A percentile compares a stretch with the other conserved stretches of the same genome.
Conservation (phyloP, 2,797 vertebrate species). For the Melanotaenia nigrans region DNA sequence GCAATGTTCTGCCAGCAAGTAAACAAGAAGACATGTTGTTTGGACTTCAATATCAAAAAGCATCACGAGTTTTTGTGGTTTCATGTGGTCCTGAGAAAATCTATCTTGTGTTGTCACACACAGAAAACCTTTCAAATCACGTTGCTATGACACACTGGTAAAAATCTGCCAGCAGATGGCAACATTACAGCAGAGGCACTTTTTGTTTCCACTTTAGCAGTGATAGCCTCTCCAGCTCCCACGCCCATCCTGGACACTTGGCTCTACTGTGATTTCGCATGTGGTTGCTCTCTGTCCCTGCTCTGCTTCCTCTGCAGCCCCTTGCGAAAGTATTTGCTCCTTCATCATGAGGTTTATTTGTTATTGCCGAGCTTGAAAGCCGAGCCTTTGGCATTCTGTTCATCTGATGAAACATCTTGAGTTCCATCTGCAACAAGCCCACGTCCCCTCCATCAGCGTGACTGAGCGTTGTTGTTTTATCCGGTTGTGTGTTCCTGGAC, state of each 20-base stretch:
- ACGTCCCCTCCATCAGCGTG: constrained; percentile 56
- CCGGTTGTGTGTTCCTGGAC: constrained; percentile 73
- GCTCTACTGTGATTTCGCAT: constrained; percentile 65
- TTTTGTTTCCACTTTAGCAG: constrained; percentile 38
- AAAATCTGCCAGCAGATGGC: constrained; percentile 79
- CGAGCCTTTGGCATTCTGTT: constrained; percentile 63
- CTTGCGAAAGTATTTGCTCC: constrained; percentile 60
- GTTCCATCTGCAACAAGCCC: constrained; percentile 53
- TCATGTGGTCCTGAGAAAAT: constrained; percentile 34
- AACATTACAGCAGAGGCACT: constrained; percentile 71
- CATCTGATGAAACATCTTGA: constrained; percentile 69
- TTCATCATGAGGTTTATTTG: constrained; percentile 68
- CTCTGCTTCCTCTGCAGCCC: constrained; percentile 53
- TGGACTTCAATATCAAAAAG: constrained; percentile 42
- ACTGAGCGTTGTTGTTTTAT: constrained; percentile 73
- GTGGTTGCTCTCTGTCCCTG: constrained; percentile 60
- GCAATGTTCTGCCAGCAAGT: constrained; percentile 44
- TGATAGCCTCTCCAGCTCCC: constrained; percentile 33
- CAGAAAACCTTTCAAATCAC: constrained; percentile 17
- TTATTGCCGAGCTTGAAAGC: constrained; percentile 64
- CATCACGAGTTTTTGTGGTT: constrained; percentile 49
- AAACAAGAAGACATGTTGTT: constrained; percentile 50
- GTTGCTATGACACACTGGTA: constrained; percentile 38
- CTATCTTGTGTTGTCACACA: constrained; percentile 34
- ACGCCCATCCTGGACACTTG: constrained; percentile 34